A percentile compares a stretch with the other conserved stretches of the same genome.
These are phyloP conservation scores for Saxidomus purpurata DNA, from an alignment of 1,140 invertebrate species.

Conservation along the genomic window DNA sequence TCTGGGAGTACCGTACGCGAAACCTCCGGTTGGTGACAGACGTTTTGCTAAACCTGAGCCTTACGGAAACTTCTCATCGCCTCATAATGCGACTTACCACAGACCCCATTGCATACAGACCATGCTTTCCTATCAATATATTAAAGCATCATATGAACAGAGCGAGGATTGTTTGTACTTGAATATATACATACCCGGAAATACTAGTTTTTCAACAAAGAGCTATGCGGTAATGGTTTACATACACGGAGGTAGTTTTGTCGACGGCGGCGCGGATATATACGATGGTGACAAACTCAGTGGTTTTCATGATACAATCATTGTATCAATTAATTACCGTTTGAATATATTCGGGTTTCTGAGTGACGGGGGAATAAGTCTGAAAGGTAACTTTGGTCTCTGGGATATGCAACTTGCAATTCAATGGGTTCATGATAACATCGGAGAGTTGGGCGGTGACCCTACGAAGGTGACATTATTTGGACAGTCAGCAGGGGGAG, in stretches of 20 bases:
- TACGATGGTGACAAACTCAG: slow-evolving; percentile 96
- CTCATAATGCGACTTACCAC: background rate
- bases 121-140: background rate
- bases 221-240: slow-evolving; percentile 94
- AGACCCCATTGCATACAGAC: slow-evolving; percentile 32
- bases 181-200: slow-evolving; percentile 95
- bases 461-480: slow-evolving; percentile 90
- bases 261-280: slow-evolving; percentile 94
- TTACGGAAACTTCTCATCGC: background rate
- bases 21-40: slow-evolving; percentile 23
- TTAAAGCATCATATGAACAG: background rate
- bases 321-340: slow-evolving; percentile 98
- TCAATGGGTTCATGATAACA: slow-evolving; percentile 91
- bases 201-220: background rate
- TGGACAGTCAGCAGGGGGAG: slow-evolving; percentile 88
- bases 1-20: slow-evolving; percentile 37
- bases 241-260: slow-evolving; percentile 98
- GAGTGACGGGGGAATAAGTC: slow-evolving; percentile 10
- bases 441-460: slow-evolving; percentile 92
- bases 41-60: slow-evolving; percentile 36
- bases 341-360: slow-evolving; percentile 93
- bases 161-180: slow-evolving; percentile 96
- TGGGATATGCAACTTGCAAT: slow-evolving; percentile 91
- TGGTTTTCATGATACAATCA: slow-evolving; percentile 95
- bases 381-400: slow-evolving; percentile 92